Evolutionary conservation across 2,888 invertebrate species (phyloP), one percentile per base, ranked within the genome.

Genomic region (Pterostichus madidus): DNA sequence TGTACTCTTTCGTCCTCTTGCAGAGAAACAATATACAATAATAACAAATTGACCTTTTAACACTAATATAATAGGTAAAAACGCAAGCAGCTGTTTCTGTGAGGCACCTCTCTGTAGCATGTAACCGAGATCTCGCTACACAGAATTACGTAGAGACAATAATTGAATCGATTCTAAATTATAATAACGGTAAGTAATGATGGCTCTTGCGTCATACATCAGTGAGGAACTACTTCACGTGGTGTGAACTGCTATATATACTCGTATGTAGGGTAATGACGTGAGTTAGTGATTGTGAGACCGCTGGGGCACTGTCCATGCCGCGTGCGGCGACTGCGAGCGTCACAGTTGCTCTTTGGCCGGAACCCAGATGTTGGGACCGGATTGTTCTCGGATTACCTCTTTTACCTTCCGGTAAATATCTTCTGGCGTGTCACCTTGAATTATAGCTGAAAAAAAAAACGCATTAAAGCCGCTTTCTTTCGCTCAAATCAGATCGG

Each of bases 361-460:
- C 87, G 98, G 97, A 88, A 99, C 97, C 99, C 99, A 99, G 91
- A 99, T 98, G 88, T 93, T 94, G 89, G 98, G 97, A 85, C 98
- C 98, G 86, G 98, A 97, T 92, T 99, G 98, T 88, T 97, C 96
- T 87, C 94, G 93, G 89, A 99, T 98, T 87, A 98, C 96, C 89
- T 97, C 96, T 91, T 99, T 98, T 86, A 98, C 97, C 91, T 96
- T 96, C 86, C 94, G 93, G 92, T 99, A 98, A 88, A 99, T 96
- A 91, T 99, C 99, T 90, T 98, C 98, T 52, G 98, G 97, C 80
- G 99, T 98, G 90, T 99, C 98, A 84, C 98, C 99, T 90, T 97
- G 97, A 85, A 98, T 97, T 86, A 98, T 96, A 88, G 98, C 98
- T 98, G 91, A 85, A 73, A 80, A 24, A 83, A 35, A 85, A 84